Conservation (phyloP, 2,113 vertebrate species). For the pig (Sus scrofa) region DNA sequence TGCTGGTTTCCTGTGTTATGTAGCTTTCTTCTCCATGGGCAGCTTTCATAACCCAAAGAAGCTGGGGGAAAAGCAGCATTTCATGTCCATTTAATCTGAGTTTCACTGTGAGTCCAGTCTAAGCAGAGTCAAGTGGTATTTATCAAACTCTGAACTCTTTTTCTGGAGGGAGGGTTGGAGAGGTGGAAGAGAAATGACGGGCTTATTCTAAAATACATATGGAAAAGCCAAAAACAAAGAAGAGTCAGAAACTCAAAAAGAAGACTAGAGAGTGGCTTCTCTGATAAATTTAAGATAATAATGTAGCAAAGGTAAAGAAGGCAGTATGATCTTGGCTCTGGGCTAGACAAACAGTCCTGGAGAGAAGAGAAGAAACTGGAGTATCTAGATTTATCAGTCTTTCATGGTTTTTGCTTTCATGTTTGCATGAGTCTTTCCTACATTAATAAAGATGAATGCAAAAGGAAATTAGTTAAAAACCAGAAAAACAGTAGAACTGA, state of each 20-base stretch:
- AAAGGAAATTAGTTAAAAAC: background rate
- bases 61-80: background rate
- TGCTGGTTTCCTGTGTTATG: background rate
- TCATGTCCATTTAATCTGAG: background rate
- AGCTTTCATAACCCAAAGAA: background rate
- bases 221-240: background rate
- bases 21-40: background rate
- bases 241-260: background rate
- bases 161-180: background rate
- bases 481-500: background rate
- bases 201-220: background rate
- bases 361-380: background rate
- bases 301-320: background rate
- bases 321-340: background rate
- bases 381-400: background rate
- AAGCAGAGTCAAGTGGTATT: background rate
- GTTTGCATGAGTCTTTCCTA: background rate
- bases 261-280: background rate
- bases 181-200: background rate
- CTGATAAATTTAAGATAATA: background rate
- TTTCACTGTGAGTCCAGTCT: background rate
- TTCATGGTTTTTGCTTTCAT: conserved; percentile 5
- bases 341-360: background rate
- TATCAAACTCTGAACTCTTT: background rate
- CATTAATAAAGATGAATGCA: background rate